These are phyloP conservation scores for Aricia artaxerxes DNA, from an alignment of 2,888 invertebrate species.

Conservation along the genomic window DNA sequence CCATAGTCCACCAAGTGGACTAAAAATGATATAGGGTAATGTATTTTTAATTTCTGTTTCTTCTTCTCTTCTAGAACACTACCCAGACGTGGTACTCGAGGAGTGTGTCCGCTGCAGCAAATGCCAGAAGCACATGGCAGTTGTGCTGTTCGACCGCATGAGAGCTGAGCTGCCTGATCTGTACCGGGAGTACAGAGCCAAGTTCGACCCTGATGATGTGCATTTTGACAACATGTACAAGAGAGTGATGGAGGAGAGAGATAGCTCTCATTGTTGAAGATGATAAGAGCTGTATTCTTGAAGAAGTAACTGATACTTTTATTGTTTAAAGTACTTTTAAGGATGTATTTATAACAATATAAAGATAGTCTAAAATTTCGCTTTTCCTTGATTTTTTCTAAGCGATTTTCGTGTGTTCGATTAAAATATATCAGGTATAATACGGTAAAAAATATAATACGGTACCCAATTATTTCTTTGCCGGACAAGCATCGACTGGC, in stretches of 20 bases:
- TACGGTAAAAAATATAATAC: too few relatives aligned
- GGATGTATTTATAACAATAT: too few relatives aligned
- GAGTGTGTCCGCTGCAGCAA: not conserved
- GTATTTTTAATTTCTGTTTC: not conserved
- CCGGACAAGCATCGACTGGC: too few relatives aligned
- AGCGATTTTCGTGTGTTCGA: too few relatives aligned
- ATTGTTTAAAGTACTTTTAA: too few relatives aligned
- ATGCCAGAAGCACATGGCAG: not conserved
- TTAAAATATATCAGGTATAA: too few relatives aligned
- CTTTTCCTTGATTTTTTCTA: too few relatives aligned
- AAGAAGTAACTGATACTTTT: too few relatives aligned
- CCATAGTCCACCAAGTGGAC: not conserved
- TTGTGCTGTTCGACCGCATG: not conserved
- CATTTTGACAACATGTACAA: not conserved
- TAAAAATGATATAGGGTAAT: too few relatives aligned
- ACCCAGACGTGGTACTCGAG: not conserved
- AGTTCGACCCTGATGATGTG: slow-evolving; percentile 9
- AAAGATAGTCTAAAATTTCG: too few relatives aligned
- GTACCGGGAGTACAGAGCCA: not conserved
- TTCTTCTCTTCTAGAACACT: slow-evolving; percentile 5
- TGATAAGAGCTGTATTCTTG: not conserved
- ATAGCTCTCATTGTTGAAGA: not conserved
- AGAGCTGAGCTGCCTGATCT: not conserved
- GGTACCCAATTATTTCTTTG: too few relatives aligned
- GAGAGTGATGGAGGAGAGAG: not conserved